phyloP scores from a whole-genome alignment of 2,113 vertebrate genomes.

The Oxygymnocypris stewartii region DNA sequence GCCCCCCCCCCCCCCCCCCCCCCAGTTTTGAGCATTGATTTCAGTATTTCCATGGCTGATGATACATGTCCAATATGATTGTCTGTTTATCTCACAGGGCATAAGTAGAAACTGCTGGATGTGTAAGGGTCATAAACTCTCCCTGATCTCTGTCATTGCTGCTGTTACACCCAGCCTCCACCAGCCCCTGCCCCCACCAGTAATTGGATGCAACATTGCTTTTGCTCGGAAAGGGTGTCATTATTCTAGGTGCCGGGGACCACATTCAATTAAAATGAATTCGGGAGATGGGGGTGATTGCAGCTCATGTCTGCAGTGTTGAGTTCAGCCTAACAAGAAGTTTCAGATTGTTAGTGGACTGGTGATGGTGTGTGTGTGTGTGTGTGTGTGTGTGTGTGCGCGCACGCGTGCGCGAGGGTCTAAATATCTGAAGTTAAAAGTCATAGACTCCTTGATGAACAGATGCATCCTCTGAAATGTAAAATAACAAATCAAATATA shows the following conservation, averaged over 20 bases:
- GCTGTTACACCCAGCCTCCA: constrained; percentile 36
- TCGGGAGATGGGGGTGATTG: constrained; percentile 15
- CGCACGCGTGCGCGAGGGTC: neutral
- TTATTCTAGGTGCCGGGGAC: constrained; percentile 47
- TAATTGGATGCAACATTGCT: constrained; percentile 55
- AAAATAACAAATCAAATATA: neutral
- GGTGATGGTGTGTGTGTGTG: neutral
- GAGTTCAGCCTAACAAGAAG: neutral
- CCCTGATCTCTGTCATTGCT: constrained; percentile 11
- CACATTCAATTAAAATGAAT: constrained; percentile 55
- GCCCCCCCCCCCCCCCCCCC: too few relatives aligned
- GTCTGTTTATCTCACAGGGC: constrained; percentile 4
- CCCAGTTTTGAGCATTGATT: neutral
- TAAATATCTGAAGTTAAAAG: neutral
- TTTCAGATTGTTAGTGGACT: neutral
- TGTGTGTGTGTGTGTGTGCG: neutral
- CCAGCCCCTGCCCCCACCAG: constrained; percentile 30
- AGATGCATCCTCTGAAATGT: neutral
- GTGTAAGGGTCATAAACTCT: constrained; percentile 54
- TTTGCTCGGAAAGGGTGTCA: constrained; percentile 42
- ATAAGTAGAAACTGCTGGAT: constrained; percentile 34
- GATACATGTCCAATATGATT: neutral
- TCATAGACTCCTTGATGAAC: constrained; percentile 22
- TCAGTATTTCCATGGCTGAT: neutral
- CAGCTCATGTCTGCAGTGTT: neutral